These are phyloP conservation scores for Bostrychus sinensis DNA, from an alignment of 2,113 vertebrate genomes.

Conservation along the genomic window DNA sequence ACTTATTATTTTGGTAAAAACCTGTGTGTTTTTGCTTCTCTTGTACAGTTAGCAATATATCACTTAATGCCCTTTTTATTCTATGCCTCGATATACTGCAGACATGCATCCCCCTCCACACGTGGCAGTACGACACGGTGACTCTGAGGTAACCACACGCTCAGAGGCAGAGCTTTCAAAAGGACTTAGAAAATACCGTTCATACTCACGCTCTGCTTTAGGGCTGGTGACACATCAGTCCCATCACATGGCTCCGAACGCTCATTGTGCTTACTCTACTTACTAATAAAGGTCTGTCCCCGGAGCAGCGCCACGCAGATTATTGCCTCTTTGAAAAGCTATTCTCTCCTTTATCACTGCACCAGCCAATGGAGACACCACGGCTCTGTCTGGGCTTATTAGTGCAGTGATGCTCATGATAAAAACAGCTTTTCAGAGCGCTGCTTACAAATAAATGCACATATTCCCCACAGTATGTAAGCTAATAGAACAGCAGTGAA, in stretches of 20 bases:
- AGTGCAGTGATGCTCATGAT: slow-evolving; percentile 8
- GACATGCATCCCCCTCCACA: slow-evolving; percentile 1
- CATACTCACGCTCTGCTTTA: slow-evolving; percentile 22
- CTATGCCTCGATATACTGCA: no score
- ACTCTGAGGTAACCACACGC: slow-evolving; percentile 14
- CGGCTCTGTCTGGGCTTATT: slow-evolving; percentile 38
- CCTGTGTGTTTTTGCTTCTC: no score
- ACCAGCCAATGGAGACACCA: slow-evolving; percentile 10
- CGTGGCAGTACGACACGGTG: slow-evolving; percentile 1
- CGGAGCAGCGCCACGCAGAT: slow-evolving; percentile 21
- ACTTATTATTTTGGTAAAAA: no score
- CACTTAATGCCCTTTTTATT: no score
- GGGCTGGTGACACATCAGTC: slow-evolving; percentile 50
- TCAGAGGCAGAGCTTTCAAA: slow-evolving; percentile 38
- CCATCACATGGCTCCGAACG: slow-evolving; percentile 35
- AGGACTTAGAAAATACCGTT: slow-evolving; percentile 38
- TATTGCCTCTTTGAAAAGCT: slow-evolving; percentile 41
- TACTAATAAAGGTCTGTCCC: slow-evolving; percentile 44
- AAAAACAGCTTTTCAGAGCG: slow-evolving; percentile 20
- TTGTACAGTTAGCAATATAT: no score
- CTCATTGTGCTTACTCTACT: slow-evolving; percentile 33
- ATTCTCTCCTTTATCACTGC: slow-evolving; percentile 9
- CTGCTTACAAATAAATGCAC: neutral
- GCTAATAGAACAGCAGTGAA: neutral
- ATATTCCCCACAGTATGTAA: slow-evolving; percentile 3